Percentiles rank a stretch among this genome's conserved stretches.
Conservation (phyloP, 2,113 vertebrate species). For the Pomatorhinus ruficollis region DNA sequence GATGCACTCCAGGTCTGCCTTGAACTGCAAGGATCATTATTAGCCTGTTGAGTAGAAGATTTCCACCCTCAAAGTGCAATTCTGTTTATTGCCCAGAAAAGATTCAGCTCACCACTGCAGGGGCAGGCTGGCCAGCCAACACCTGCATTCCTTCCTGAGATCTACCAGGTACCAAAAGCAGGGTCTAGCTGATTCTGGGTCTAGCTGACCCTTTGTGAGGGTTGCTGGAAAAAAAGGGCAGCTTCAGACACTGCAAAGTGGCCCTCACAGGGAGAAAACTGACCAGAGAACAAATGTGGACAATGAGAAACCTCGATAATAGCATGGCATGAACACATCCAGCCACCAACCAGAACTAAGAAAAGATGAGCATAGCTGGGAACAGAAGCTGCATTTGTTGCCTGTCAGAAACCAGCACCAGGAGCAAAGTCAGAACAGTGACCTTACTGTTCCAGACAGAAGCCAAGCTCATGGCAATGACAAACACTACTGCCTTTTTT, state of each 20-base stretch:
- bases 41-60: background rate
- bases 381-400: constrained; percentile 38
- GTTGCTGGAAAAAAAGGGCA: background rate
- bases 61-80: background rate
- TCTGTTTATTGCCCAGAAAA: background rate
- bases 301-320: background rate
- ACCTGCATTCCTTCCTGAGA: background rate
- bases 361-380: background rate
- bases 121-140: background rate
- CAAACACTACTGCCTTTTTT: constrained; percentile 10
- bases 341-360: background rate
- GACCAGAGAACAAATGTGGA: background rate
- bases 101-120: background rate
- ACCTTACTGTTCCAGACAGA: constrained; percentile 14
- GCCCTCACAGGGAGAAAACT: background rate
- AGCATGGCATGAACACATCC: background rate
- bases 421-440: constrained; percentile 31
- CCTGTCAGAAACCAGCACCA: constrained; percentile 19
- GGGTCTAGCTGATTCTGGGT: background rate
- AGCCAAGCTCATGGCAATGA: background rate
- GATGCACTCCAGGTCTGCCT: background rate
- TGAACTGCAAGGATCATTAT: background rate
- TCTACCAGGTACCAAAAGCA: background rate
- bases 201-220: background rate
- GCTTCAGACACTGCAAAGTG: background rate